These are phyloP conservation scores for Sphaerophoria rueppellii DNA, from an alignment of 2,888 invertebrate species.

Conservation along the genomic window DNA sequence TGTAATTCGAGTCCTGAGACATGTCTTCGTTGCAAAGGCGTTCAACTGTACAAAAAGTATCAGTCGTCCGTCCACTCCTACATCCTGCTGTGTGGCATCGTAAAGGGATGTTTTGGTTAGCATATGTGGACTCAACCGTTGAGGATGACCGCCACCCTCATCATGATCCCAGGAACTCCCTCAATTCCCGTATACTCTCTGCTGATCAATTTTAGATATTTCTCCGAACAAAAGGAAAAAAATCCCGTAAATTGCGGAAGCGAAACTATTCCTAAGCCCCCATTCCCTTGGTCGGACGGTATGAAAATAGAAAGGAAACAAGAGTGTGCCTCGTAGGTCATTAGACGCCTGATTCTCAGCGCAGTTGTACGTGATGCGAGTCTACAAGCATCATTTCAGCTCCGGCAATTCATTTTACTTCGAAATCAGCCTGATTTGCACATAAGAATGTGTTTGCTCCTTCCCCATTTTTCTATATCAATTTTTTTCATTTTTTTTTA, in stretches of 20 bases:
- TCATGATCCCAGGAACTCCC: conserved; percentile 57
- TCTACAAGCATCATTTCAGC: conserved; percentile 61
- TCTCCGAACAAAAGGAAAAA: conserved; percentile 44
- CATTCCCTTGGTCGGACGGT: conserved; percentile 1
- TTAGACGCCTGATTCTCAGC: conserved; percentile 57
- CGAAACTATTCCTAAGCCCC: conserved; percentile 33
- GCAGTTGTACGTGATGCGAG: conserved; percentile 63
- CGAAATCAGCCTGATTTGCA: conserved; percentile 68
- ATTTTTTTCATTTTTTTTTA: conserved; percentile 2
- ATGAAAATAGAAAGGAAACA: neutral
- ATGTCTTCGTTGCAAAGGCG: conserved; percentile 62
- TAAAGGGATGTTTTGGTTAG: conserved; percentile 48
- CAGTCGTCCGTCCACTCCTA: conserved; percentile 15
- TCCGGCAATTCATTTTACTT: conserved; percentile 40
- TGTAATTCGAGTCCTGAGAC: conserved; percentile 71
- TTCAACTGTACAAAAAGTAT: conserved; percentile 39
- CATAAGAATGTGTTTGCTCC: conserved; percentile 48
- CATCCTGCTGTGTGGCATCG: conserved; percentile 46
- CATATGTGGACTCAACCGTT: conserved; percentile 62
- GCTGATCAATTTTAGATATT: conserved; percentile 68
- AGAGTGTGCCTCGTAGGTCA: conserved; percentile 44
- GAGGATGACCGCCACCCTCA: conserved; percentile 48
- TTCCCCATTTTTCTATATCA: neutral
- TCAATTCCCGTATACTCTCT: conserved; percentile 1
- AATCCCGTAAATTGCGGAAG: conserved; percentile 58